These are phyloP conservation scores for Rhingia rostrata DNA, from an alignment of 2,888 invertebrate genomes.

Conservation along the genomic window DNA sequence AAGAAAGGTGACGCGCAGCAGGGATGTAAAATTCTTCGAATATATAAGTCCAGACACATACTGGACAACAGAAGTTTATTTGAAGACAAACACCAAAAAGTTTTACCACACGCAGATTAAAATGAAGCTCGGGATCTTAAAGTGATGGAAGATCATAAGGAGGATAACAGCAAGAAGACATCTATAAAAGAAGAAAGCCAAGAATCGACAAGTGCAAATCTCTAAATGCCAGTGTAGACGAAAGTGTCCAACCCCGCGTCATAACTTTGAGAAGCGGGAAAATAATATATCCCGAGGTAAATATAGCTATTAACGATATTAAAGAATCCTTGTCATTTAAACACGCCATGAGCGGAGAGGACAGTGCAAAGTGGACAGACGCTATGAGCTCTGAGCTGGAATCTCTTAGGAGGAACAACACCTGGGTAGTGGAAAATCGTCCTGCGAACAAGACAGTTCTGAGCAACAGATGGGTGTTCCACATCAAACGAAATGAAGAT, in stretches of 20 bases:
- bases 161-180: no score
- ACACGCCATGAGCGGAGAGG: no score
- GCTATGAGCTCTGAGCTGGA: conserved; percentile 92
- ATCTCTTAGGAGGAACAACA: conserved; percentile 35
- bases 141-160: no score
- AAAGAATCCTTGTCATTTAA: no score
- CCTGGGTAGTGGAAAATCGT: conserved; percentile 40
- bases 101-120: no score
- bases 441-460: conserved; percentile 28
- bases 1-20: not conserved
- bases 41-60: not conserved
- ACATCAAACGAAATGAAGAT: no score
- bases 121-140: no score
- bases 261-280: conserved; percentile 78
- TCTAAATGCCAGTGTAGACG: conserved; percentile 57
- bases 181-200: not conserved
- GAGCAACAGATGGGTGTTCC: conserved; percentile 1
- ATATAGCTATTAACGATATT: conserved; percentile 83
- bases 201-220: not conserved
- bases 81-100: not conserved
- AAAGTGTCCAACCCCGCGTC: no score
- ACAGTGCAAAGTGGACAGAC: not conserved
- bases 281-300: no score
- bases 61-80: not conserved
- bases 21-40: conserved; percentile 31